A percentile compares a stretch with the other conserved stretches of the same genome.
phyloP scores from a whole-genome alignment of 2,113 vertebrate species.

The Anguilla rostrata region DNA sequence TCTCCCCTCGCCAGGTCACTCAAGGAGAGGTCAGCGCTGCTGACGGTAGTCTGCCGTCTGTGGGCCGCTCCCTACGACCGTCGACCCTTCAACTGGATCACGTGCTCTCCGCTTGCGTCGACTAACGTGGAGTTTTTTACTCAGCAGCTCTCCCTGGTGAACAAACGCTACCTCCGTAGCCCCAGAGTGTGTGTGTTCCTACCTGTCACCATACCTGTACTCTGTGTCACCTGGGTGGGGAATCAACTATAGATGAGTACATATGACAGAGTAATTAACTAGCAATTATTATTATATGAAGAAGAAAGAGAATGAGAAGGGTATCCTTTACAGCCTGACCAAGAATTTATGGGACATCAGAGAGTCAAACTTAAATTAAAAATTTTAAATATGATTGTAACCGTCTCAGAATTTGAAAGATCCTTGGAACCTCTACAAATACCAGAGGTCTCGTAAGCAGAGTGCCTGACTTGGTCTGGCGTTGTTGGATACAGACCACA shows the following conservation, averaged over 20 bases:
- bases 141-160: neutral
- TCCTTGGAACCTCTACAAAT: neutral
- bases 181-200: neutral
- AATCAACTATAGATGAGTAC: neutral
- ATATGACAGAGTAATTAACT: neutral
- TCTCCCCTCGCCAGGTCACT: neutral
- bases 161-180: neutral
- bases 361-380: too few relatives aligned
- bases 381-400: neutral
- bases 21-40: too few relatives aligned
- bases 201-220: neutral
- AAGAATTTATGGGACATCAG: too few relatives aligned
- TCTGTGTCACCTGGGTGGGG: neutral
- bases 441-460: neutral
- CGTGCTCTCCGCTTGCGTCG: neutral
- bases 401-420: neutral
- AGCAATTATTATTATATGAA: neutral
- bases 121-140: neutral
- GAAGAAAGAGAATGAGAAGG: neutral
- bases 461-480: neutral
- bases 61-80: neutral
- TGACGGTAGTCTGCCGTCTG: neutral
- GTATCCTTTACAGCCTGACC: too few relatives aligned
- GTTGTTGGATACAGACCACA: neutral
- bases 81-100: neutral